Evolutionary conservation across 2,797 vertebrate species (phyloP).

Genomic region (Nannoperca australis): DNA sequence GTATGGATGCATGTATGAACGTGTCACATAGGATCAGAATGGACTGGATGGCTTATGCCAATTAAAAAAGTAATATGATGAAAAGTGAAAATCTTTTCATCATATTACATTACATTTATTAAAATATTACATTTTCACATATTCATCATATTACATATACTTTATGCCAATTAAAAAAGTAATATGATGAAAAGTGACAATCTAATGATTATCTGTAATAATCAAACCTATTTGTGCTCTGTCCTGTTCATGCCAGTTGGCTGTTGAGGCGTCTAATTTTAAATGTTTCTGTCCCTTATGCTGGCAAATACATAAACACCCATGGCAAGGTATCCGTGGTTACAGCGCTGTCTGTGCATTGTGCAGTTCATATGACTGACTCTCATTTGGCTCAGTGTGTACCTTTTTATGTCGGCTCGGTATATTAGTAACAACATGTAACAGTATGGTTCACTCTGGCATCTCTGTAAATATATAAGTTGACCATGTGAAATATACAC

Average conservation of each 20-base stretch:
- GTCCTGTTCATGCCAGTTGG: conserved; percentile 1
- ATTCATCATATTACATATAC: too few relatives aligned
- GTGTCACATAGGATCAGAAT: background rate
- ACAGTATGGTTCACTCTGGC: background rate
- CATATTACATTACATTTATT: too few relatives aligned
- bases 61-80: background rate
- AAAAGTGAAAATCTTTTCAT: too few relatives aligned
- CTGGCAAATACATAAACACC: conserved; percentile 34
- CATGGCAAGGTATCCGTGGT: conserved; percentile 47
- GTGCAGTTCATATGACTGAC: conserved; percentile 37
- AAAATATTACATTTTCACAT: too few relatives aligned
- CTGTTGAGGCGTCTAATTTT: background rate
- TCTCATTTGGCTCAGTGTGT: conserved; percentile 51
- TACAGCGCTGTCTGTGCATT: conserved; percentile 23
- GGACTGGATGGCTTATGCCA: background rate
- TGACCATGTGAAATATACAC: background rate
- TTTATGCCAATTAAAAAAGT: too few relatives aligned
- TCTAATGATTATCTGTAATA: conserved; percentile 14
- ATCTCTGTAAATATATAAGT: conserved; percentile 14
- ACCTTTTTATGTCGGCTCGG: conserved; percentile 3
- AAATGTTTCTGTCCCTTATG: background rate
- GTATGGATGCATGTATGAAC: too few relatives aligned
- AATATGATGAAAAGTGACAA: background rate
- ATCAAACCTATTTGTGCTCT: background rate
- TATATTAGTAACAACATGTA: conserved; percentile 17